A percentile compares a stretch with the other conserved stretches of the same genome.
phyloP scores from a whole-genome alignment of 2,113 vertebrate species.

The Buteo buteo region DNA sequence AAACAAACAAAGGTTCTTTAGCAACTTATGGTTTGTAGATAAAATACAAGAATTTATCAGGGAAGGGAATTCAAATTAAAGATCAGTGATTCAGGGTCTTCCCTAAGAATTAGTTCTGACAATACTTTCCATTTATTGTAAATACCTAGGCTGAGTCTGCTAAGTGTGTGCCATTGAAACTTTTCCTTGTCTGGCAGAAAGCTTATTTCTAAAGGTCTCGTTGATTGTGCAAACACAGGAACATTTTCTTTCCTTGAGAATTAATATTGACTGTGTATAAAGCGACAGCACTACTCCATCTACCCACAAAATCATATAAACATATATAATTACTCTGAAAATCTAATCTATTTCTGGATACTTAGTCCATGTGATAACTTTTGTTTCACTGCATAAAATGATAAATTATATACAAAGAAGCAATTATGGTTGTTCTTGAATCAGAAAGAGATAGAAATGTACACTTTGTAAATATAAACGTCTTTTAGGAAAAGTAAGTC shows the following conservation, averaged over 20 bases:
- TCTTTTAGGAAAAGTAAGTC: too few species aligned
- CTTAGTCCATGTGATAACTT: slow-evolving; percentile 61
- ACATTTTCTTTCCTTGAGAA: slow-evolving; percentile 59
- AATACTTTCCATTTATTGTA: slow-evolving; percentile 32
- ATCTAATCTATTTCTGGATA: slow-evolving; percentile 58
- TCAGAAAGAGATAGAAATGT: slow-evolving; percentile 17
- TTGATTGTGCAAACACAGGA: slow-evolving; percentile 64
- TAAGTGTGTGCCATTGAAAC: slow-evolving; percentile 10
- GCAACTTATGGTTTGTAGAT: background rate
- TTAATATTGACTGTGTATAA: slow-evolving; percentile 62
- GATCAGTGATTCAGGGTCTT: slow-evolving; percentile 11
- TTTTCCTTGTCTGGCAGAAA: slow-evolving; percentile 40
- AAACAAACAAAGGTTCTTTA: slow-evolving; percentile 23
- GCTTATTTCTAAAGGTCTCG: slow-evolving; percentile 66
- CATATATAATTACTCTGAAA: slow-evolving; percentile 63
- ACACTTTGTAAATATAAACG: background rate
- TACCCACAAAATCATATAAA: slow-evolving; percentile 53
- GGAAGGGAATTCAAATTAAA: slow-evolving; percentile 35
- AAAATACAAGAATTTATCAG: slow-evolving; percentile 30
- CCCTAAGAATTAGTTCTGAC: slow-evolving; percentile 49
- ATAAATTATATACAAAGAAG: slow-evolving; percentile 62
- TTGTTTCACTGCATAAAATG: slow-evolving; percentile 60
- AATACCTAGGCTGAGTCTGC: slow-evolving; percentile 14
- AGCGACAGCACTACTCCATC: slow-evolving; percentile 9
- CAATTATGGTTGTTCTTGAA: slow-evolving; percentile 55